Percentiles rank a stretch among this genome's conserved stretches.
phyloP scores from a whole-genome alignment of 2,888 invertebrate genomes.

The Cyclophora punctaria region DNA sequence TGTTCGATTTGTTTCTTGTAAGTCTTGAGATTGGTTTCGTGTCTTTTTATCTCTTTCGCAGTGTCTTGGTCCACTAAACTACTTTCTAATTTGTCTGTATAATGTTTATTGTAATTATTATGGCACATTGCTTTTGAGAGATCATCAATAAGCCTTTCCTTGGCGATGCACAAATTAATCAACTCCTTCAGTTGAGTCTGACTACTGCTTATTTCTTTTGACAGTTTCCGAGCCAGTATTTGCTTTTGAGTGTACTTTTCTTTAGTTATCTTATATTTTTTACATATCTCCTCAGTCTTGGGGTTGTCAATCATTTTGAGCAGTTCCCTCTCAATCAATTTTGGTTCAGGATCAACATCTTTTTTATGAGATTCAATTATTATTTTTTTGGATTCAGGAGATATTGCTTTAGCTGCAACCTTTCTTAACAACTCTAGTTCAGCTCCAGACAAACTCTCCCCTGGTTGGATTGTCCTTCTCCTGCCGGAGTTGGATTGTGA shows the following conservation, averaged over 20 bases:
- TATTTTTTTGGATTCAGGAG: constrained; percentile 70
- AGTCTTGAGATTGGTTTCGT: constrained; percentile 82
- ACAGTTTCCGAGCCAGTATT: constrained; percentile 60
- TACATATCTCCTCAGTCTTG: constrained; percentile 65
- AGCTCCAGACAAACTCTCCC: constrained; percentile 75
- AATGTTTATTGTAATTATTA: constrained; percentile 46
- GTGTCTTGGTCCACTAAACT: constrained; percentile 73
- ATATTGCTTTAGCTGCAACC: constrained; percentile 75
- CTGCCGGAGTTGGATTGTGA: constrained; percentile 66
- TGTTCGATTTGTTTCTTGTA: constrained; percentile 86
- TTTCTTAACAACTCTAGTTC: constrained; percentile 76
- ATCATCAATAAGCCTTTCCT: constrained; percentile 83
- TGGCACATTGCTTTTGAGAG: constrained; percentile 62
- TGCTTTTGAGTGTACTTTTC: constrained; percentile 70
- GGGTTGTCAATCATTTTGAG: constrained; percentile 71
- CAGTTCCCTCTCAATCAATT: constrained; percentile 67
- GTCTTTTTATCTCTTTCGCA: constrained; percentile 79
- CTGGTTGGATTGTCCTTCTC: constrained; percentile 77
- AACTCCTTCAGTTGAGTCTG: constrained; percentile 83
- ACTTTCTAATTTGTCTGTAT: constrained; percentile 77
- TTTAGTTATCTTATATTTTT: constrained; percentile 70
- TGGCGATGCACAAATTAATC: constrained; percentile 78
- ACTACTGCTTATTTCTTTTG: constrained; percentile 78
- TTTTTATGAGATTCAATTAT: constrained; percentile 74
- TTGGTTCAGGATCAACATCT: constrained; percentile 71